phyloP scores from a whole-genome alignment of 2,797 vertebrate genomes.

The Avahi laniger region DNA sequence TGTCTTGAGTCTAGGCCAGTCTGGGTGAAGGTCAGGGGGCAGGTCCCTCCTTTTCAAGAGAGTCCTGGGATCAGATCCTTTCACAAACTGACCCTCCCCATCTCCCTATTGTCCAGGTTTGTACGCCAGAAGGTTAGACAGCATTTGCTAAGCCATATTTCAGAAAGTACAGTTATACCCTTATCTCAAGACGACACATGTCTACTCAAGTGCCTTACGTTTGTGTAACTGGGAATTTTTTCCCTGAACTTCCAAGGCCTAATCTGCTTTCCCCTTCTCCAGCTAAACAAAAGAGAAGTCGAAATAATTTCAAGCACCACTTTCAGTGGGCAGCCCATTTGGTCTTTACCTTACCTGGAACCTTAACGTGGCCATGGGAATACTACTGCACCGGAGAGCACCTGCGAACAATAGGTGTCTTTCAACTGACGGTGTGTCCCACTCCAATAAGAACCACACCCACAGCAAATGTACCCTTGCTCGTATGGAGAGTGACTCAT shows the following conservation, averaged over 20 bases:
- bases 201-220: not conserved
- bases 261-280: not conserved
- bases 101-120: not conserved
- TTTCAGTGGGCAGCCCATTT: not conserved
- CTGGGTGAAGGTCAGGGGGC: not conserved
- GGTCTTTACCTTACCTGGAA: not conserved
- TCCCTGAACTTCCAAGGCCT: not conserved
- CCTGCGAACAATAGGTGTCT: not conserved
- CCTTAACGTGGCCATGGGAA: not conserved
- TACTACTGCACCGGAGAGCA: not conserved
- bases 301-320: not conserved
- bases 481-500: not conserved
- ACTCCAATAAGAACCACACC: not conserved
- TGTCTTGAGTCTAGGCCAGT: not conserved
- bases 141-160: constrained; percentile 7
- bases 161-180: not conserved
- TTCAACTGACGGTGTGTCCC: not conserved
- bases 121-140: not conserved
- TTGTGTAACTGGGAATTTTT: not conserved
- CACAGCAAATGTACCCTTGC: not conserved
- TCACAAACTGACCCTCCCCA: not conserved
- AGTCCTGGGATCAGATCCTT: not conserved
- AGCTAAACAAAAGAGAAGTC: not conserved
- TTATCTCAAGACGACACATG: not conserved
- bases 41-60: not conserved